These are phyloP conservation scores for Zeus faber DNA, from an alignment of 2,113 vertebrate species.

Conservation along the genomic window DNA sequence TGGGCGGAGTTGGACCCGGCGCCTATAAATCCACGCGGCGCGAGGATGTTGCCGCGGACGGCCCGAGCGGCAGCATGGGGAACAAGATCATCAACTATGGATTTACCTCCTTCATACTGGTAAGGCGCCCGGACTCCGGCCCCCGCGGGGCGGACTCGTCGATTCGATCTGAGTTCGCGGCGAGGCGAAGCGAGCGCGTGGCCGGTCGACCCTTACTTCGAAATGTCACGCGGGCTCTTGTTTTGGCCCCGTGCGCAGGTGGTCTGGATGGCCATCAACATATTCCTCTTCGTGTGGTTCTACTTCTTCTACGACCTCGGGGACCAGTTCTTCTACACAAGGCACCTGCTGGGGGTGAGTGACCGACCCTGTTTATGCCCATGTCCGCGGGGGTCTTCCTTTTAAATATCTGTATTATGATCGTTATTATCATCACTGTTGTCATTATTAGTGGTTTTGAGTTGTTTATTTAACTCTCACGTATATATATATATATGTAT, in stretches of 20 bases:
- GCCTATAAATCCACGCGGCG: background rate
- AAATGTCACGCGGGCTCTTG: too few relatives aligned
- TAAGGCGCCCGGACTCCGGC: too few relatives aligned
- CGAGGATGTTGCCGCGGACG: slow-evolving; percentile 2
- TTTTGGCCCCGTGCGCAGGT: slow-evolving; percentile 59
- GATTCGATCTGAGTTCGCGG: too few relatives aligned
- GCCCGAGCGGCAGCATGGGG: slow-evolving; percentile 67
- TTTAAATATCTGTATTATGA: background rate
- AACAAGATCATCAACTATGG: slow-evolving; percentile 87
- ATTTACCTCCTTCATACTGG: slow-evolving; percentile 77
- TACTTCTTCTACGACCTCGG: slow-evolving; percentile 78
- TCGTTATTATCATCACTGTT: background rate
- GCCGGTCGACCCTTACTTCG: too few relatives aligned
- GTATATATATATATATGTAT: too few relatives aligned
- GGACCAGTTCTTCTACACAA: slow-evolving; percentile 81
- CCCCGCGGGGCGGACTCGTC: too few relatives aligned
- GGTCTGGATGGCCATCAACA: slow-evolving; percentile 86
- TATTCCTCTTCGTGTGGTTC: slow-evolving; percentile 82
- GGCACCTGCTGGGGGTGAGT: slow-evolving; percentile 85
- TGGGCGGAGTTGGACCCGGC: slow-evolving; percentile 32
- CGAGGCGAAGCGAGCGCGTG: too few relatives aligned
- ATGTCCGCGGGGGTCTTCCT: too few relatives aligned
- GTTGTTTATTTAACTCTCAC: too few relatives aligned
- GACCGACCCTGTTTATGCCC: background rate
- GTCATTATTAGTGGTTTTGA: too few relatives aligned